These are phyloP conservation scores for Drosophila chauvacae DNA, from an alignment of 1,140 invertebrate species.

Conservation along the genomic window DNA sequence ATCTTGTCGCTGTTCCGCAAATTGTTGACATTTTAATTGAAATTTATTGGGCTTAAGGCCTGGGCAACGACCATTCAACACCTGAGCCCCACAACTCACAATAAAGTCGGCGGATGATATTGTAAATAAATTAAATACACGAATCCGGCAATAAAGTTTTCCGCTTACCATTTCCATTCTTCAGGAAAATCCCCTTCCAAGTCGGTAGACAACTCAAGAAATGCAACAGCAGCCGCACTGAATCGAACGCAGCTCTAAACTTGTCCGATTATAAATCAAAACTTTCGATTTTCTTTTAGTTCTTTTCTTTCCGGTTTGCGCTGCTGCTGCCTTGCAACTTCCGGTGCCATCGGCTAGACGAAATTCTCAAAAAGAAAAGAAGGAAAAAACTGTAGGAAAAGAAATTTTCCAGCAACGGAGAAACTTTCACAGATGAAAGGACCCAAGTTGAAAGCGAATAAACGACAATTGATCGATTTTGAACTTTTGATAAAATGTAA, in stretches of 20 bases:
- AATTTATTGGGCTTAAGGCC: constrained; percentile 40
- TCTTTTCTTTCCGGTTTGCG: constrained; percentile 31
- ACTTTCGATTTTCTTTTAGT: constrained; percentile 67
- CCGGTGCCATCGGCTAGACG: constrained; percentile 61
- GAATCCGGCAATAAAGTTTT: constrained; percentile 21
- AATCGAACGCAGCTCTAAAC: constrained; percentile 64
- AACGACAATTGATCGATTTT: constrained; percentile 74
- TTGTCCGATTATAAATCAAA: constrained; percentile 75
- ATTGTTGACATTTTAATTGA: constrained; percentile 75
- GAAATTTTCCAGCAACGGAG: constrained; percentile 17
- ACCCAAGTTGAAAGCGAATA: constrained; percentile 54
- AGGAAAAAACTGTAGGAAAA: constrained; percentile 7
- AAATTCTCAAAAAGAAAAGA: constrained; percentile 33
- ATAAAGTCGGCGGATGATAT: constrained; percentile 32
- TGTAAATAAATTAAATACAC: constrained; percentile 46
- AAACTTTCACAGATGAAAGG: constrained; percentile 55
- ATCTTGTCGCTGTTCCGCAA: constrained; percentile 36
- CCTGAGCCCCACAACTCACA: constrained; percentile 19
- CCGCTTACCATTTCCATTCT: constrained; percentile 17
- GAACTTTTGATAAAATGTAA: constrained; percentile 38
- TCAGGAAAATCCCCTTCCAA: constrained; percentile 18
- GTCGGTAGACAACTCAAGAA: constrained; percentile 19
- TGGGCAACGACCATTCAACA: constrained; percentile 20
- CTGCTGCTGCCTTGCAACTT: constrained; percentile 51
- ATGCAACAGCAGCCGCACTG: constrained; percentile 27